A percentile compares a stretch with the other conserved stretches of the same genome.
These are phyloP conservation scores for Lophius americanus DNA, from an alignment of 2,797 vertebrate species.

Conservation along the genomic window DNA sequence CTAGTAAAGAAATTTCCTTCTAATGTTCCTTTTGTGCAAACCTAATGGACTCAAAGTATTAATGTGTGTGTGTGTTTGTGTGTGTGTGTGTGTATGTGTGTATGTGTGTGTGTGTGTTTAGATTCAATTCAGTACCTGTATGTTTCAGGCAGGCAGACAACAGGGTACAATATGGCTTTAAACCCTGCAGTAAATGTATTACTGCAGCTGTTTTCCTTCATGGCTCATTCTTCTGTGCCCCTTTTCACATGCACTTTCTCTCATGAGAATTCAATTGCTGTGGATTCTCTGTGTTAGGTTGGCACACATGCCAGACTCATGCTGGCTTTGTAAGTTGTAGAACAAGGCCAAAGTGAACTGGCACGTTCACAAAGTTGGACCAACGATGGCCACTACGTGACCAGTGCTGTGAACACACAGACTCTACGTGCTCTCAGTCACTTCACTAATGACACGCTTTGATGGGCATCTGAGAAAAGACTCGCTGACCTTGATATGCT, in stretches of 20 bases:
- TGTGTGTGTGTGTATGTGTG: too few species aligned
- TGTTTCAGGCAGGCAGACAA: background rate
- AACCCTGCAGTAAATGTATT: background rate
- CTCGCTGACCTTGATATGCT: constrained; percentile 55
- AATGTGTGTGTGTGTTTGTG: too few species aligned
- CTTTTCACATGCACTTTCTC: constrained; percentile 11
- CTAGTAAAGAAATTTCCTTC: background rate
- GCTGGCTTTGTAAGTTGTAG: constrained; percentile 38
- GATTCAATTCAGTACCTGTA: background rate
- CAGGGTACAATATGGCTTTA: background rate
- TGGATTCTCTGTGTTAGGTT: constrained; percentile 16
- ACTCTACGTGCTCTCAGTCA: constrained; percentile 70
- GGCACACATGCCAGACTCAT: constrained; percentile 27
- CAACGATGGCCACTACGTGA: constrained; percentile 70
- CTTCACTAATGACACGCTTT: constrained; percentile 58
- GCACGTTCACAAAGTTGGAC: constrained; percentile 62
- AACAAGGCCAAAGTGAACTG: constrained; percentile 55
- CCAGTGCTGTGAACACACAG: constrained; percentile 58
- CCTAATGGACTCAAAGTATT: background rate
- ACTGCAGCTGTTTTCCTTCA: constrained; percentile 46
- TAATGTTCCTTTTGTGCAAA: constrained; percentile 1
- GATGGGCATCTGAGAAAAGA: constrained; percentile 68
- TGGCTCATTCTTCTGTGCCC: background rate
- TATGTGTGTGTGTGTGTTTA: too few species aligned
- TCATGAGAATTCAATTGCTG: constrained; percentile 45